Conservation (phyloP, 2,888 invertebrate species). For the Cosmopolites sordidus region DNA sequence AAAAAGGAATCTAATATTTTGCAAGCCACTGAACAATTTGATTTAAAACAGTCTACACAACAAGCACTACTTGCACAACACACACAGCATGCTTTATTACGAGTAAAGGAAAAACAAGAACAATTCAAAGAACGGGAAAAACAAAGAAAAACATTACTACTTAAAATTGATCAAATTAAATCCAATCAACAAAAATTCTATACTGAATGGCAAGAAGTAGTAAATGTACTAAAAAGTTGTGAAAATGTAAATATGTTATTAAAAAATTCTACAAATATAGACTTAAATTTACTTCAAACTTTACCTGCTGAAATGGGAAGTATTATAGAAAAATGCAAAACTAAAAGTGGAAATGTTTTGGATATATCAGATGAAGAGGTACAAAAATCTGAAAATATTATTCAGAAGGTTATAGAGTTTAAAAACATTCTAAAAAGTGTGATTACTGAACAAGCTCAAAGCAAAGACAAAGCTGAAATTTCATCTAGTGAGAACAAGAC, state of each 20-base stretch:
- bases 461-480: too few relatives aligned
- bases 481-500: too few relatives aligned
- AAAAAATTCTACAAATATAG: slow-evolving; percentile 26
- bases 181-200: slow-evolving; percentile 57
- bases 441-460: background rate
- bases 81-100: slow-evolving; percentile 44
- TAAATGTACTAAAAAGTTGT: slow-evolving; percentile 44
- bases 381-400: slow-evolving; percentile 50
- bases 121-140: slow-evolving; percentile 51
- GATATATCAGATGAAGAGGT: slow-evolving; percentile 53
- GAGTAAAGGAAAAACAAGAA: slow-evolving; percentile 51
- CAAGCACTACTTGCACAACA: slow-evolving; percentile 53
- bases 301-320: slow-evolving; percentile 49
- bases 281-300: slow-evolving; percentile 46
- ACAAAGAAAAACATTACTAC: slow-evolving; percentile 32
- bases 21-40: slow-evolving; percentile 52
- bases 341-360: slow-evolving; percentile 45
- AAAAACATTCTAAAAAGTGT: background rate
- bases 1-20: slow-evolving; percentile 50
- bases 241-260: slow-evolving; percentile 29
- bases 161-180: slow-evolving; percentile 52
- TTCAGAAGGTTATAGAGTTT: background rate
- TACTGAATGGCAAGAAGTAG: slow-evolving; percentile 55
- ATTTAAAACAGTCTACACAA: slow-evolving; percentile 52
- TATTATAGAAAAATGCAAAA: slow-evolving; percentile 48